Evolutionary conservation across 2,888 invertebrate species (phyloP).

Genomic region (Campoplex capitator): DNA sequence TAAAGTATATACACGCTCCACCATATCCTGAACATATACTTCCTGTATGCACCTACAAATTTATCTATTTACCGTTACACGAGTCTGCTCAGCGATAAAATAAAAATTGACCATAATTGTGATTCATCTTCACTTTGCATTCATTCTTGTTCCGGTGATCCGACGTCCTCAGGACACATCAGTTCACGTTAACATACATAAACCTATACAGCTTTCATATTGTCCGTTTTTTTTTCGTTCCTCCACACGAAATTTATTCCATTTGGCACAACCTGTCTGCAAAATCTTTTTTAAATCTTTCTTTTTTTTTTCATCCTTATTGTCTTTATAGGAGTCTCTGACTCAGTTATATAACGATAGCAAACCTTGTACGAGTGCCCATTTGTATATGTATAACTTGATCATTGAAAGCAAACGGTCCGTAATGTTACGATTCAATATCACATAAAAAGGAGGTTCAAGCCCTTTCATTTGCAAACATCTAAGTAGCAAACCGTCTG

Average conservation of each 20-base stretch:
- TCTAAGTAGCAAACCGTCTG: constrained; percentile 10
- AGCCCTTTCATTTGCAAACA: constrained; percentile 6
- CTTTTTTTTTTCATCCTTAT: neutral
- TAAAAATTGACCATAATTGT: neutral
- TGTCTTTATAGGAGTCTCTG: neutral
- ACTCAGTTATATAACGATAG: constrained; percentile 1
- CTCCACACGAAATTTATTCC: neutral
- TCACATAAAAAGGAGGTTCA: neutral
- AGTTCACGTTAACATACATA: too few relatives aligned
- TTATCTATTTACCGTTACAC: neutral
- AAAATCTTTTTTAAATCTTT: neutral
- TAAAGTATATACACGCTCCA: too few relatives aligned
- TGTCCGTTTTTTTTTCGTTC: too few relatives aligned
- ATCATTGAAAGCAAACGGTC: constrained; percentile 12
- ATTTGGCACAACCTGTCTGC: neutral
- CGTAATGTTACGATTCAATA: neutral
- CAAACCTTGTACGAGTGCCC: constrained; percentile 38
- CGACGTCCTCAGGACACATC: neutral
- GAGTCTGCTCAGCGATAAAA: neutral
- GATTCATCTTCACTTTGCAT: neutral
- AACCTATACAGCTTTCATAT: too few relatives aligned
- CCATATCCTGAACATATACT: too few relatives aligned
- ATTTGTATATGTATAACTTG: neutral
- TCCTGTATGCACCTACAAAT: too few relatives aligned
- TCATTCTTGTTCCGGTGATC: neutral